Base-by-base conservation (phyloP, 2,113 vertebrate species). In the Xiphorhynchus elegans region DNA sequence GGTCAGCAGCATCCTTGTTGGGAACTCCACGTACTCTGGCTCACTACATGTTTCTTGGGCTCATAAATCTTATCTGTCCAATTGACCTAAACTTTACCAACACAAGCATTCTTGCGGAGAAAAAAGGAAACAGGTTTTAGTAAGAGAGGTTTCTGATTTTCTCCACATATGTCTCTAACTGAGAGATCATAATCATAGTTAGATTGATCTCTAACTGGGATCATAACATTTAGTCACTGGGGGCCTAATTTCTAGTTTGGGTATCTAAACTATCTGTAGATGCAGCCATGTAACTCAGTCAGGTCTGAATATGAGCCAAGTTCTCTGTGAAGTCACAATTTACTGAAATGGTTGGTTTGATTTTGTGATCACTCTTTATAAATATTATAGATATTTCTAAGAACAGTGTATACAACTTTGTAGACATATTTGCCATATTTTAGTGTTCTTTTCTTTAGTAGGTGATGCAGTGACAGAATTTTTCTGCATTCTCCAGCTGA, bases 401-500 rank as follows among this genome's bases (percentile, higher is more conserved):
- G 19, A 59, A 37, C 3, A 17, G 2, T 42, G 14, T 13, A 31
- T 39, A 21, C 2, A 47, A 1, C 0, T 17, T n/a, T 50, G 40
- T 40, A 50, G 42, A 76, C 76, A 80, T 87, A 53, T 33, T 79
- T 83, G 12, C 9, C 5, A 1, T 70, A 19, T 42, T 86, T 78
- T 53, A 73, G 10, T 56, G 19, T 66, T 83, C 24, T 33, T 4
- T 82, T 84, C 24, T 82, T 67, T 67, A 17, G 13, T 87, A 47
- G 81, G 14, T 37, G 20, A 40, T 42, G 7, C 17, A 12, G 8
- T 74, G n/a, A 52, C 47, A 44, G 60, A 73, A 37, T 29, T 73
- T 68, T 74, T 77, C 39, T 11, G 6, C 44, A 39, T 47, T 69
- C 20, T 82, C 42, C 82, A 58, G 14, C 28, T 46, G 19, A 39